phyloP scores from a whole-genome alignment of 2,797 vertebrate genomes.

The Platalea minor region DNA sequence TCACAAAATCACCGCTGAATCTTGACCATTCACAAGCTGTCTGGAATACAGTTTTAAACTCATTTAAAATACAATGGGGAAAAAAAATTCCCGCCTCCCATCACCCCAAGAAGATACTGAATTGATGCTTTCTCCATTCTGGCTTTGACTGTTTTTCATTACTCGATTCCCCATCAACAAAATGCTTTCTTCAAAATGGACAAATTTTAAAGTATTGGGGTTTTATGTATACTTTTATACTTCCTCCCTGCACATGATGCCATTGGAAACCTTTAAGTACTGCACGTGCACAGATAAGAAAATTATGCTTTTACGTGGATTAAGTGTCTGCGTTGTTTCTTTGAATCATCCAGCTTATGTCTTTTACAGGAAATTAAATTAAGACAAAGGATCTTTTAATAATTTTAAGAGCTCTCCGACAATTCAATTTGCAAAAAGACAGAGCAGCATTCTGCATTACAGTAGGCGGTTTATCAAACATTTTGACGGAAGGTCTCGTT shows the following conservation, averaged over 20 bases:
- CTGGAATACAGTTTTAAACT: not conserved
- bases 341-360: not conserved
- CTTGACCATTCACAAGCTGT: not conserved
- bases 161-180: not conserved
- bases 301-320: not conserved
- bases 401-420: not conserved
- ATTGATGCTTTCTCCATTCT: not conserved
- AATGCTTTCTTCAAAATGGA: not conserved
- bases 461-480: not conserved
- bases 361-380: not conserved
- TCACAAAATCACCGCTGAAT: not conserved
- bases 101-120: not conserved
- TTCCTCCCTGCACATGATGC: not conserved
- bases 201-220: not conserved
- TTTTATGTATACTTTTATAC: not conserved
- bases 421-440: not conserved
- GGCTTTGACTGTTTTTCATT: not conserved
- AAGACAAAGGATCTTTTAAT: conserved; percentile 31
- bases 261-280: not conserved
- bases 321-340: not conserved
- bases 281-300: not conserved
- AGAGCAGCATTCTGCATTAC: not conserved
- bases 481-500: not conserved
- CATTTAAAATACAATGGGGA: not conserved
- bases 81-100: not conserved